phyloP scores from a whole-genome alignment of 2,113 vertebrate genomes.

The Vireo altiloquus region DNA sequence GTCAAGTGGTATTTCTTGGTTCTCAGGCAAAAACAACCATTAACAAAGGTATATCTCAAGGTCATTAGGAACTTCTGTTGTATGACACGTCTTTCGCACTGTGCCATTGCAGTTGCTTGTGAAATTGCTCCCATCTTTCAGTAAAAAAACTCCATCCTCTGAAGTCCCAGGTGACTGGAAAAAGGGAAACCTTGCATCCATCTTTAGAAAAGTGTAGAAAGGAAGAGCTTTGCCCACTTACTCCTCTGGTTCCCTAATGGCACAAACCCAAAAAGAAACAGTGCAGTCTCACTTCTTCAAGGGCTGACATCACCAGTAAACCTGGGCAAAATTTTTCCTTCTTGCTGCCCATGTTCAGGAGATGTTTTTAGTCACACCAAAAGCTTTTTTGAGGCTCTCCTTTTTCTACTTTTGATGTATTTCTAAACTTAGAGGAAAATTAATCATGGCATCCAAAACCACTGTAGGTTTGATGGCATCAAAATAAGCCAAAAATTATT shows the following conservation, averaged over 20 bases:
- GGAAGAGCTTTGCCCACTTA: not conserved
- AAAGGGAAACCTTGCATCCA: not conserved
- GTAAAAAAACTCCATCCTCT: fast-evolving
- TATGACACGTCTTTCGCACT: not conserved
- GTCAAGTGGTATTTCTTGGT: not conserved
- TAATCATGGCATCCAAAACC: not conserved
- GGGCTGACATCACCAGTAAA: not conserved
- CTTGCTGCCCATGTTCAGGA: not conserved
- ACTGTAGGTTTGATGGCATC: not conserved
- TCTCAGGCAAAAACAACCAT: not conserved
- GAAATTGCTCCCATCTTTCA: not conserved
- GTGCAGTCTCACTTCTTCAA: not conserved
- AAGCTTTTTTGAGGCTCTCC: not conserved
- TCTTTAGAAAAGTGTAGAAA: not conserved
- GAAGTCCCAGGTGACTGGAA: not conserved
- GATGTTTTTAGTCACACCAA: not conserved
- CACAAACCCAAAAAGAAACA: not conserved
- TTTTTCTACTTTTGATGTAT: not conserved
- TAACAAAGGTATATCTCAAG: not conserved
- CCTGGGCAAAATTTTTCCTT: not conserved
- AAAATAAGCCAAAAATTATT: not conserved
- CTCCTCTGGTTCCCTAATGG: not conserved
- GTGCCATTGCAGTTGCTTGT: not conserved
- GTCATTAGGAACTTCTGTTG: not conserved
- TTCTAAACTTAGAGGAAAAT: not conserved